Base-by-base conservation (phyloP, 30 jellyfish, hydroid and myxozoan species). In the Cassiopea andromeda region DNA sequence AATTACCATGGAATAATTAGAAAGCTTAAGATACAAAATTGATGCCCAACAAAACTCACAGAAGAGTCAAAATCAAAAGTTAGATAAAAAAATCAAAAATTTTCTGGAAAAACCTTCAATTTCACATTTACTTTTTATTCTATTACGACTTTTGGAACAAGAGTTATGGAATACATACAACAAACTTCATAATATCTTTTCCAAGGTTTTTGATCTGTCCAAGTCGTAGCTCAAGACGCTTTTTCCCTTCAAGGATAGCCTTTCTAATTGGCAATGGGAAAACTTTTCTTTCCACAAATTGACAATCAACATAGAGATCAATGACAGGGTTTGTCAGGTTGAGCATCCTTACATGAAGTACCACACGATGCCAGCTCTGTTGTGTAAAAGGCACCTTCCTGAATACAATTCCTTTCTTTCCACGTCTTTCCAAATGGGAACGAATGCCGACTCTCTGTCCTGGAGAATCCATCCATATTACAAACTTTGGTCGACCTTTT, bases 321-420 rank as follows among this genome's bases (percentile, higher is more conserved):
- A 96, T 85, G 12, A 69, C 85, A 7, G 99, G 99, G 60, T 80
- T 85, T 1, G 91, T 80, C 6, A 85, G 84, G 58, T 91, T 87
- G 81, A 92, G 69, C 70, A 82, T 80, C 75, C 85, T 66, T 80
- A 96, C 68, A 69, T 90, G 98, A 16, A 96, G 17, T 2, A 96
- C 94, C 16, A 96, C 87, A 48, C 97, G 96, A 74, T 96, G 99
- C 99, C 99, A 96, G 38, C 84, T 72, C 67, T 92, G 97, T 67
- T 91, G 98, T 73, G 85, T 72, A 74, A 96, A 74, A 7, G 99
- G 99, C 50, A 96, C 86, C 38, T 92, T 80, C 76, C 82, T 88
- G 72, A 96, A 96, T 44, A 81, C 90, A 60, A 96, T 59, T 47
- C 84, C 67, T 17, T 87, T 84, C 78, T 92, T 88, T 9, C 97